Base-by-base conservation (phyloP, 2,113 vertebrate species). In the Butorides virescens region DNA sequence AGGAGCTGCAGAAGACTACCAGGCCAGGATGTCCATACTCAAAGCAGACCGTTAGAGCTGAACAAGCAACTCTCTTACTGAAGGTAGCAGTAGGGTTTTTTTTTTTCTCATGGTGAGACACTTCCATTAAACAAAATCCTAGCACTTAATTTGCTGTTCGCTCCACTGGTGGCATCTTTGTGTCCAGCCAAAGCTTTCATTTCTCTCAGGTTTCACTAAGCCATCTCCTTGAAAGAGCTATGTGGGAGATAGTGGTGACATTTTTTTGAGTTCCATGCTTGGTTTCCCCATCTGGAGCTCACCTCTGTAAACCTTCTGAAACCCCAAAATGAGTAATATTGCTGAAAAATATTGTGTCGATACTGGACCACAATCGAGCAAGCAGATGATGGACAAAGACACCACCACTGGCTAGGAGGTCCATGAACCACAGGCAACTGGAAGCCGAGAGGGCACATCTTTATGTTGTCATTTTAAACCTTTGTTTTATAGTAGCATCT, bases 111-210 rank as follows among this genome's bases (percentile, higher is more conserved):
- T 46, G 13, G 8, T 47, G 25, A 34, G 9, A 67, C 29, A 27
- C 29, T 58, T 65, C 42, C 53, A n/a, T 67, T 82, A n/a, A 67
- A 62, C 11, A 20, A 21, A 36, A 77, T 50, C 32, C 36, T 65
- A 55, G 12, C 0, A 0, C n/a, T 67, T 34, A 44, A 59, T 72
- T 68, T 88, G 6, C 14, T 62, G 4, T 30, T 78, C 0, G 0
- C 30, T 83, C 34, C 20, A 15, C 12, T 50, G 27, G 36, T 67
- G 77, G 13, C 27, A 50, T 15, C 47, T 32, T 32, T n/a, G 42
- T 2, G 1, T 50, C n/a, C 50, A 77, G 16, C 4, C 26, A 72
- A 66, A 77, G 22, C n/a, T 59, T 77, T 50, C 2, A 9, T 87
- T 78, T 74, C 36, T 19, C 42, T 32, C n/a, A 17, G n/a, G 20